Evolutionary conservation across 1,140 invertebrate species (phyloP).

Genomic region (Drosophila seguyi): DNA sequence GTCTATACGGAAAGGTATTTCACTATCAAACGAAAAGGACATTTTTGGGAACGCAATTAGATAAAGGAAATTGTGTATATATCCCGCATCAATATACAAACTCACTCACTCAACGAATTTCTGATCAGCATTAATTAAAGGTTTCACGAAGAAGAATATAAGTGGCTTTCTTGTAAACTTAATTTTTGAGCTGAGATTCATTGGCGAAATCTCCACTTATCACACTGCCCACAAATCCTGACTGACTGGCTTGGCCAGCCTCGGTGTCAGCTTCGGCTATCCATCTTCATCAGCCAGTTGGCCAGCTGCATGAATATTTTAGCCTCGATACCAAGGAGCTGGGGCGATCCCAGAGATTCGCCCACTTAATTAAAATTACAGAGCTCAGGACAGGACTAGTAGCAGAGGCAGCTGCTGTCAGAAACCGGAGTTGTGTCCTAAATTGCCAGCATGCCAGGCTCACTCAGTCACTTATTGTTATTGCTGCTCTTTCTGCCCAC

Average conservation of each 20-base stretch:
- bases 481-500: conserved; percentile 18
- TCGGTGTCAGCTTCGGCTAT: conserved; percentile 49
- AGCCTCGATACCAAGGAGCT: conserved; percentile 24
- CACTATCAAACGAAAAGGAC: background rate
- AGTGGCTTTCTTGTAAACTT: background rate
- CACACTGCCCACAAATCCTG: conserved; percentile 44
- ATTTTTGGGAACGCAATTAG: background rate
- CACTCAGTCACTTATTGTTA: conserved; percentile 40
- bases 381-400: conserved; percentile 13
- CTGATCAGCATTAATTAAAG: background rate
- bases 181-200: conserved; percentile 15
- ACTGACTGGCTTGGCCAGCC: conserved; percentile 3
- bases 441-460: conserved; percentile 42
- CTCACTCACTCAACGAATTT: background rate
- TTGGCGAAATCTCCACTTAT: conserved; percentile 31
- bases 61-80: background rate
- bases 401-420: conserved; percentile 27
- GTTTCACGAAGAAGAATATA: background rate
- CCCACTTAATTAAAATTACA: conserved; percentile 66
- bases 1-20: background rate
- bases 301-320: conserved; percentile 53
- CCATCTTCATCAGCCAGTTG: conserved; percentile 53
- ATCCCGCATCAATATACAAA: background rate
- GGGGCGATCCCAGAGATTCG: conserved; percentile 12
- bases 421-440: conserved; percentile 24